These are phyloP conservation scores for Limnothrissa miodon DNA, from an alignment of 2,113 vertebrate species.

Conservation along the genomic window DNA sequence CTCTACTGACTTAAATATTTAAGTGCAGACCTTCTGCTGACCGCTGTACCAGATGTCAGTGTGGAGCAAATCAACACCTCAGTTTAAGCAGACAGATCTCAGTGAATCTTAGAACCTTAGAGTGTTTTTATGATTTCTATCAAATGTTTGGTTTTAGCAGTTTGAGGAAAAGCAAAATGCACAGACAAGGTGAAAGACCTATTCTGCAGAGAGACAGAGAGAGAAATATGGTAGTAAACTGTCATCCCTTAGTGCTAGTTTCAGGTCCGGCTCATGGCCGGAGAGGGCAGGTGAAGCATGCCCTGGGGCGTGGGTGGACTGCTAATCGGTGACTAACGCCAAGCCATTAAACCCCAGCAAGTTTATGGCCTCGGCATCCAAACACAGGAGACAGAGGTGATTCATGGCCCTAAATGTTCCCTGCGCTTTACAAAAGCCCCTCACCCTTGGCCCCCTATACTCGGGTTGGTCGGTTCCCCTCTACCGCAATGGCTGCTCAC, in stretches of 20 bases:
- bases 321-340: neutral
- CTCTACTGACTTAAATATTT: neutral
- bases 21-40: neutral
- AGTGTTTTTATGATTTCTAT: neutral
- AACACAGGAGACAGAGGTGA: neutral
- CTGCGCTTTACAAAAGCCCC: neutral
- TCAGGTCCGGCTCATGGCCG: neutral
- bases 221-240: too few species aligned
- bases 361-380: neutral
- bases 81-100: neutral
- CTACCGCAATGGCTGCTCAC: neutral
- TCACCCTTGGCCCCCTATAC: neutral
- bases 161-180: neutral
- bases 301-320: slow-evolving; percentile 8
- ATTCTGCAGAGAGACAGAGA: too few species aligned
- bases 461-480: neutral
- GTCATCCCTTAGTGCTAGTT: neutral
- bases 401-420: neutral
- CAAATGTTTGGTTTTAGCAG: neutral
- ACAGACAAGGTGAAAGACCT: too few species aligned
- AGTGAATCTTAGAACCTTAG: too few species aligned
- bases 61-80: neutral
- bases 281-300: neutral
- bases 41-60: neutral
- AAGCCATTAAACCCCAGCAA: neutral